Evolutionary conservation across 1,140 invertebrate species (phyloP).

Genomic region (Ips nitidus): DNA sequence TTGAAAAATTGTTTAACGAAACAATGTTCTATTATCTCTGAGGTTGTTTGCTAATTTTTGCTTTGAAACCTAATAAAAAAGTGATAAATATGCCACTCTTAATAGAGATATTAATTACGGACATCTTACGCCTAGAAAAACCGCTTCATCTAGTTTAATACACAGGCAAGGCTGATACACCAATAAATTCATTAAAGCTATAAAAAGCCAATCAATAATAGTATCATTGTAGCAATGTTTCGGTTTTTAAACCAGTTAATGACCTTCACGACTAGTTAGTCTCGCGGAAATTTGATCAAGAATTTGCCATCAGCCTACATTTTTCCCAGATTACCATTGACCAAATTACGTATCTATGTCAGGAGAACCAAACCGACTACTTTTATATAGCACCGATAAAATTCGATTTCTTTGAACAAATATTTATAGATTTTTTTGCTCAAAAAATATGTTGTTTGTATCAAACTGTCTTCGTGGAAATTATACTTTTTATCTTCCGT

Average conservation of each 20-base stretch:
- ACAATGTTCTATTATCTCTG: background rate
- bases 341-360: too few species aligned
- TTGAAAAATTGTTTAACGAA: background rate
- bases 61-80: slow-evolving; percentile 25
- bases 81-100: slow-evolving; percentile 23
- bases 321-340: too few species aligned
- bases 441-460: too few species aligned
- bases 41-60: background rate
- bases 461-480: too few species aligned
- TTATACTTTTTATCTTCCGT: too few species aligned
- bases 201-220: slow-evolving; percentile 15
- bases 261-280: slow-evolving; percentile 21
- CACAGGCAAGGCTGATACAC: slow-evolving; percentile 21
- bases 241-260: slow-evolving; percentile 20
- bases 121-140: slow-evolving; percentile 13
- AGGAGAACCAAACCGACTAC: too few species aligned
- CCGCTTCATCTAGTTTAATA: slow-evolving; percentile 13
- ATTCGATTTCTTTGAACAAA: too few species aligned
- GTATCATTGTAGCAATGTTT: slow-evolving; percentile 19
- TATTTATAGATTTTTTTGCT: too few species aligned
- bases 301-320: too few species aligned
- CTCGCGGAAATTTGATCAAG: too few species aligned
- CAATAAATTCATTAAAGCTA: slow-evolving; percentile 24
- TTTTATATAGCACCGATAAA: too few species aligned
- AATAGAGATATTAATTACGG: slow-evolving; percentile 16